phyloP scores from a whole-genome alignment of 2,888 invertebrate species.

The Tachina fera region DNA sequence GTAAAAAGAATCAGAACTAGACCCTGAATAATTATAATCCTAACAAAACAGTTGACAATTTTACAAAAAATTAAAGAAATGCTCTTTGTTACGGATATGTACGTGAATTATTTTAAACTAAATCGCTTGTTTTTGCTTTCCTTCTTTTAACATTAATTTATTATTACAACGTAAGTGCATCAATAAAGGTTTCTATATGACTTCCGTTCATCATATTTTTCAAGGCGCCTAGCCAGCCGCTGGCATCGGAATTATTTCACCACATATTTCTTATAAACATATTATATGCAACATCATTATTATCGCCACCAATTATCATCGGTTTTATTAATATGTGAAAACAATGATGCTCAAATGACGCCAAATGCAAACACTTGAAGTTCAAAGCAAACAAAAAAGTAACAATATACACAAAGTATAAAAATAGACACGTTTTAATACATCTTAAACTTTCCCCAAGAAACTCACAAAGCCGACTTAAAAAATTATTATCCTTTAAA shows the following conservation, averaged over 20 bases:
- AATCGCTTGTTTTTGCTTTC: too few relatives aligned
- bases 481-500: conserved; percentile 45
- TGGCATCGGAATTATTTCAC: too few relatives aligned
- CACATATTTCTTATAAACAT: too few relatives aligned
- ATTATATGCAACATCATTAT: neutral
- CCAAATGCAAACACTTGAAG: conserved; percentile 58
- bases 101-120: too few relatives aligned
- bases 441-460: neutral
- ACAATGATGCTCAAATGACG: conserved; percentile 56
- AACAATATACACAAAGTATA: neutral
- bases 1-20: too few relatives aligned
- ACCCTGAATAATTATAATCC: too few relatives aligned
- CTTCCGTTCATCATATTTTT: neutral
- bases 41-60: too few relatives aligned
- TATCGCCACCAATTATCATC: conserved; percentile 27
- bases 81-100: too few relatives aligned
- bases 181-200: too few relatives aligned
- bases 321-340: conserved; percentile 49
- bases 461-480: conserved; percentile 19
- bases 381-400: neutral
- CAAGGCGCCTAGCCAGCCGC: neutral
- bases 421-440: conserved; percentile 14
- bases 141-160: too few relatives aligned
- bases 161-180: too few relatives aligned
- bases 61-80: too few relatives aligned